These are phyloP conservation scores for Atherinosoma microstoma DNA, from an alignment of 2,797 vertebrate species.

Conservation along the genomic window DNA sequence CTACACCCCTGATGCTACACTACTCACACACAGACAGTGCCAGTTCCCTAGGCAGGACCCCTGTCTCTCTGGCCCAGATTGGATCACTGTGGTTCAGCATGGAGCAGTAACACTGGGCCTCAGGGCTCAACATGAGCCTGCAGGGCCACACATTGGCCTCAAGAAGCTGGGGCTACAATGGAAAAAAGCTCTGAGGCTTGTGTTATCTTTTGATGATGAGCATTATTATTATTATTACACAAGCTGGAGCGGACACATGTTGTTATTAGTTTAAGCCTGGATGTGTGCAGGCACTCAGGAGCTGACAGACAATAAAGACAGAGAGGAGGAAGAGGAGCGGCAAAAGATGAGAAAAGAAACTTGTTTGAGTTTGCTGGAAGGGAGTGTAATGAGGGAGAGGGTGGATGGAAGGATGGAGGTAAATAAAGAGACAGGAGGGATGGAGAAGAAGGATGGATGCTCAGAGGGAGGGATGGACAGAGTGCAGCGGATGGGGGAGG, in stretches of 20 bases:
- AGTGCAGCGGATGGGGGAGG: slow-evolving; percentile 54
- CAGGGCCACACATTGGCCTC: slow-evolving; percentile 65
- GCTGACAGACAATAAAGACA: slow-evolving; percentile 38
- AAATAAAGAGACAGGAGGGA: slow-evolving; percentile 64
- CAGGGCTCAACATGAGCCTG: slow-evolving; percentile 73
- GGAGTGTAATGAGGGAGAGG: slow-evolving; percentile 9
- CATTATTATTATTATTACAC: slow-evolving; percentile 61
- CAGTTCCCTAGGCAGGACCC: slow-evolving; percentile 85
- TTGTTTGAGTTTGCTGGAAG: slow-evolving; percentile 29
- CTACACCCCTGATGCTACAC: slow-evolving; percentile 80
- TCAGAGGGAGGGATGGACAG: slow-evolving; percentile 71
- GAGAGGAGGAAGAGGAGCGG: slow-evolving; percentile 12
- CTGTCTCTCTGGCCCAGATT: slow-evolving; percentile 78
- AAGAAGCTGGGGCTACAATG: slow-evolving; percentile 47
- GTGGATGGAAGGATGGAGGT: slow-evolving; percentile 47
- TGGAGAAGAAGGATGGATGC: slow-evolving; percentile 62
- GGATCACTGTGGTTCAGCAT: slow-evolving; percentile 74
- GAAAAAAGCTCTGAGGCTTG: slow-evolving; percentile 65
- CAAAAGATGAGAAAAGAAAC: slow-evolving; percentile 10
- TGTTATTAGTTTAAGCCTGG: slow-evolving; percentile 39
- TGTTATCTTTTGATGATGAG: slow-evolving; percentile 66
- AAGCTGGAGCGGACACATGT: slow-evolving; percentile 72
- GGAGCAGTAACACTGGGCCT: slow-evolving; percentile 76
- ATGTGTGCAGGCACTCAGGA: slow-evolving; percentile 25
- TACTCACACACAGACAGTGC: slow-evolving; percentile 73